Base-by-base conservation (phyloP, 2,888 invertebrate species). In the Agrotis clavis region DNA sequence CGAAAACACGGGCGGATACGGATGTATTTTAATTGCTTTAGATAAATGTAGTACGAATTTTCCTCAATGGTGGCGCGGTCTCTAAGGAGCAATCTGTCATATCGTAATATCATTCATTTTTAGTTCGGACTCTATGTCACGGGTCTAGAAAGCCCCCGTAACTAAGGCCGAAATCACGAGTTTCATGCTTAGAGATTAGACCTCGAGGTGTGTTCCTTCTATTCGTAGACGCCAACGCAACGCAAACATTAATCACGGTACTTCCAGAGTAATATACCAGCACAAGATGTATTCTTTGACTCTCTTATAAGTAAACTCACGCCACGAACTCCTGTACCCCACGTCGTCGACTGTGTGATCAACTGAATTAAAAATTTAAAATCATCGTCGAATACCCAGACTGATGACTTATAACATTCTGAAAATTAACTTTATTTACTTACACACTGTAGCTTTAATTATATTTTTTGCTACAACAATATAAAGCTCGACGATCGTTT, bases 401-500 rank as follows among this genome's bases (percentile, higher is more conserved):
- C 63, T 68, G 30, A n/a, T 25, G 51, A 60, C 51, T 65, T 60
- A 57, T 62, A 71, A 76, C 57, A 66, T 82, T 70, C 14, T 76
- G 57, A 59, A 64, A 71, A 57, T 19, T 59, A 66, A 72, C 35
- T 71, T 74, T 75, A 74, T 77, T 79, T 62, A 83, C 60, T 64
- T 57, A 21, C 47, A 73, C 60, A 79, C 82, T 86, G 83, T 85
- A 81, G 82, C 77, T 89, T 90, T 91, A 91, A 92, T 92, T 90
- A 90, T 88, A 41, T 92, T 89, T 88, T 87, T 89, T 86, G 83
- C 84, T 87, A 86, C 89, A 90, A 89, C 89, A 90, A 90, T 90
- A 89, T 92, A 91, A 79, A 92, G 91, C 83, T 88, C 84, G 86
- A 89, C 90, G 88, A 89, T 91, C 88, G 87, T 90, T 93, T 91